Conservation (phyloP, 2,888 invertebrate genomes). For the Leptopilina myrica region DNA sequence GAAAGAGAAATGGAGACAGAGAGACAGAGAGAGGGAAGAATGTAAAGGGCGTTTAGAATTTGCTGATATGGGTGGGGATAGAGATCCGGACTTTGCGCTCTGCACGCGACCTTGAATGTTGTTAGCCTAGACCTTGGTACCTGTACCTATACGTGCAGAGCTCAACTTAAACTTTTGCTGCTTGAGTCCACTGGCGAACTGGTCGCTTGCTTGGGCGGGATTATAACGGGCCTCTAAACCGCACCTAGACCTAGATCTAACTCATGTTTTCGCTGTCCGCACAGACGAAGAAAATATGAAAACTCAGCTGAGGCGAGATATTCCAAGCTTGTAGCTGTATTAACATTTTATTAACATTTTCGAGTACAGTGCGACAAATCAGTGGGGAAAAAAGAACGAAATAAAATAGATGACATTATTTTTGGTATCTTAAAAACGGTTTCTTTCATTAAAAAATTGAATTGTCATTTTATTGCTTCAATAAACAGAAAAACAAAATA, state of each 20-base stretch:
- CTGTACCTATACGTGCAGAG: background rate
- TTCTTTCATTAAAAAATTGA: no score
- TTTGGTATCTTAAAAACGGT: no score
- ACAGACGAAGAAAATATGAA: background rate
- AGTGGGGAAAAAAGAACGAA: no score
- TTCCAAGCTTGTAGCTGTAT: no score
- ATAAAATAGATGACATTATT: no score
- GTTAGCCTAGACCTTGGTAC: slow-evolving; percentile 73
- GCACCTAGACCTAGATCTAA: slow-evolving; percentile 70
- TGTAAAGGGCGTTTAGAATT: slow-evolving; percentile 45
- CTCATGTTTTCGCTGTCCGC: slow-evolving; percentile 42
- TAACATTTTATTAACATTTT: no score
- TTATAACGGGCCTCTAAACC: slow-evolving; percentile 69
- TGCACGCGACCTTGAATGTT: slow-evolving; percentile 70
- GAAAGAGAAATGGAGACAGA: background rate
- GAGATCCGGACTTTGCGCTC: slow-evolving; percentile 54
- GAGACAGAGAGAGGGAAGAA: slow-evolving; percentile 43
- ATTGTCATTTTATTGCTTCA: no score
- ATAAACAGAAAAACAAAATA: no score
- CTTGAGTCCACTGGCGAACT: slow-evolving; percentile 16
- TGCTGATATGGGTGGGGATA: slow-evolving; percentile 50
- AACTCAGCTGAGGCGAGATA: background rate
- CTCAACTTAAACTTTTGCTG: slow-evolving; percentile 13
- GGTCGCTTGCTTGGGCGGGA: slow-evolving; percentile 58
- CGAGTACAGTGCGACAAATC: no score